Percentiles rank a stretch among this genome's conserved stretches.
phyloP scores from a whole-genome alignment of 2,888 invertebrate genomes.

The Dione vanillae region DNA sequence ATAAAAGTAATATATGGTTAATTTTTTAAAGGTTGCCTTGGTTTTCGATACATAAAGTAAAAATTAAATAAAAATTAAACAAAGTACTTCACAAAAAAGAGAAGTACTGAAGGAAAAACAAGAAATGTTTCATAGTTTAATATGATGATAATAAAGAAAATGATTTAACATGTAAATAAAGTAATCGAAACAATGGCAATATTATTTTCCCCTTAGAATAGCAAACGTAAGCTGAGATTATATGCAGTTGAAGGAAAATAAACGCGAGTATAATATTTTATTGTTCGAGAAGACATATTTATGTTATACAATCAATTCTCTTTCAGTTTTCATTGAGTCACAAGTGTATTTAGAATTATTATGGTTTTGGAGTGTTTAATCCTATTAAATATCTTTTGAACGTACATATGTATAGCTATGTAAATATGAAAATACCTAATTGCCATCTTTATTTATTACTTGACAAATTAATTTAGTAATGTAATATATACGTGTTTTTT shows the following conservation, averaged over 20 bases:
- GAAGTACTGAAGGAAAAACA: too few relatives aligned
- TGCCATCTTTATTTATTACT: too few relatives aligned
- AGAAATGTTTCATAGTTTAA: too few relatives aligned
- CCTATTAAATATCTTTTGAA: conserved; percentile 21
- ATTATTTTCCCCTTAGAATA: conserved; percentile 21
- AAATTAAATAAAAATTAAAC: too few relatives aligned
- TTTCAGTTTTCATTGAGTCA: conserved; percentile 31
- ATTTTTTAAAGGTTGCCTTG: too few relatives aligned
- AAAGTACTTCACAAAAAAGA: too few relatives aligned
- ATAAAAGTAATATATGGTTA: too few relatives aligned
- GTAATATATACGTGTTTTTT: too few relatives aligned
- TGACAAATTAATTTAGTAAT: too few relatives aligned
- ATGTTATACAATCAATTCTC: conserved; percentile 30
- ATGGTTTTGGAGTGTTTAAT: conserved; percentile 34
- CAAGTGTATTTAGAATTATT: conserved; percentile 26
- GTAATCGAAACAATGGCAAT: conserved; percentile 1
- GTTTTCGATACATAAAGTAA: too few relatives aligned
- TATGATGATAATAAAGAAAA: neutral
- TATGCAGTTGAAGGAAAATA: conserved; percentile 24
- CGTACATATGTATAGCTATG: neutral
- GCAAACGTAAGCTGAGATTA: conserved; percentile 9
- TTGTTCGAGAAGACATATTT: conserved; percentile 26
- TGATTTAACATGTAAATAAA: conserved; percentile 3
- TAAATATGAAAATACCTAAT: too few relatives aligned
- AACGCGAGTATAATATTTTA: conserved; percentile 8